These are phyloP conservation scores for Ianthella basta DNA, from an alignment of 37 sponge, comb jelly and placozoan genomes.

Conservation along the genomic window DNA sequence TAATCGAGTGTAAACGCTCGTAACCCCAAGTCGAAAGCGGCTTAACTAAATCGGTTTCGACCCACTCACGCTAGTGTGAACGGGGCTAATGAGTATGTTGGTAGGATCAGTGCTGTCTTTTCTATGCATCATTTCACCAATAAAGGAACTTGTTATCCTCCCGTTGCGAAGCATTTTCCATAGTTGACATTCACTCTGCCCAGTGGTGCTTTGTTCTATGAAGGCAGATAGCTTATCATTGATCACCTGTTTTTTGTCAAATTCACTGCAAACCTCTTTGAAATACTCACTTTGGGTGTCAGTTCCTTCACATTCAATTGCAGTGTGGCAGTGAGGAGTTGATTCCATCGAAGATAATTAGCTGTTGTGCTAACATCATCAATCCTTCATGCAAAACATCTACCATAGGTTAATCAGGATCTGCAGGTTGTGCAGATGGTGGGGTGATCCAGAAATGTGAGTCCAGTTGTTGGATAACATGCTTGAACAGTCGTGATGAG, in stretches of 20 bases:
- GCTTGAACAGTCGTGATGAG: neutral
- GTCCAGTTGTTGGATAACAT: constrained; percentile 5
- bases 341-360: constrained; percentile 3
- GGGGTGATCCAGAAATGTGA: constrained; percentile 1
- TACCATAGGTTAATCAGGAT: neutral
- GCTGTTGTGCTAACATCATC: neutral
- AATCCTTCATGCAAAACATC: constrained; percentile 9
- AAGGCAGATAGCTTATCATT: neutral
- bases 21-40: too few species aligned
- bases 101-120: constrained; percentile 12
- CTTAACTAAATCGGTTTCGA: too few species aligned
- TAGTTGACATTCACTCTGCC: neutral
- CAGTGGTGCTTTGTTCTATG: constrained; percentile 10
- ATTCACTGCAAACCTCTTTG: neutral
- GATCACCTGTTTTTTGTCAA: constrained; percentile 1
- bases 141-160: neutral
- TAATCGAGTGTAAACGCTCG: too few species aligned
- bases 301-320: constrained; percentile 5
- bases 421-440: neutral
- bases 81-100: too few species aligned
- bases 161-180: constrained; percentile 22
- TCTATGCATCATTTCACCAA: constrained; percentile 24
- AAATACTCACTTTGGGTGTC: constrained; percentile 20
- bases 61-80: too few species aligned
- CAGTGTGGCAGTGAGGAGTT: neutral